Conservation (phyloP, 2,113 vertebrate species). For the Halichoeres trimaculatus region DNA sequence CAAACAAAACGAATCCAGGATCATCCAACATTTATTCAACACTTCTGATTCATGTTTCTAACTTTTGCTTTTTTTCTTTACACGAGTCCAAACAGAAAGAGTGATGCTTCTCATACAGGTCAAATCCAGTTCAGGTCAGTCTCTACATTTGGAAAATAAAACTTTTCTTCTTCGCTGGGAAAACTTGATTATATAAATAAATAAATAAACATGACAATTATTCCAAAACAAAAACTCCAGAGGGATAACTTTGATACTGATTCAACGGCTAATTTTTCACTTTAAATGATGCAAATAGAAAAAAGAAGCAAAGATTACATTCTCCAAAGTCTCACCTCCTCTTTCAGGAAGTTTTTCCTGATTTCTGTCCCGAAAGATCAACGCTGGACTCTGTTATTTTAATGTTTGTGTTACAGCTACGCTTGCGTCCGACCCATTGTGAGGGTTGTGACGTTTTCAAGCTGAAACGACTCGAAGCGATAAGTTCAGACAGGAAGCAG, state of each 20-base stretch:
- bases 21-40: conserved; percentile 72
- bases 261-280: background rate
- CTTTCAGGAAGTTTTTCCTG: background rate
- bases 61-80: conserved; percentile 32
- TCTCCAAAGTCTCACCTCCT: background rate
- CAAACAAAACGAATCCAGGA: conserved; percentile 38
- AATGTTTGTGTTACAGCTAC: background rate
- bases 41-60: conserved; percentile 33
- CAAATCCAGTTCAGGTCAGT: conserved; percentile 11
- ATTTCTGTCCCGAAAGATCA: background rate
- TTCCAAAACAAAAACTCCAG: conserved; percentile 26
- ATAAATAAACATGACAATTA: conserved; percentile 57
- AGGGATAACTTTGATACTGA: background rate
- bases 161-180: background rate
- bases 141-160: conserved; percentile 18
- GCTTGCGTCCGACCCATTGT: too few relatives aligned
- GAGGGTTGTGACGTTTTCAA: background rate
- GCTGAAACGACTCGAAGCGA: fast-evolving
- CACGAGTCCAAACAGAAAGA: conserved; percentile 24
- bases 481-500: conserved; percentile 9
- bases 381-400: background rate
- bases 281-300: conserved; percentile 8
- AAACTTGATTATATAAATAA: conserved; percentile 49
- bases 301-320: background rate
- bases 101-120: conserved; percentile 2